Evolutionary conservation across 92 coral and sea anemone genomes (phyloP).

Genomic region (Blastomussa wellsi): DNA sequence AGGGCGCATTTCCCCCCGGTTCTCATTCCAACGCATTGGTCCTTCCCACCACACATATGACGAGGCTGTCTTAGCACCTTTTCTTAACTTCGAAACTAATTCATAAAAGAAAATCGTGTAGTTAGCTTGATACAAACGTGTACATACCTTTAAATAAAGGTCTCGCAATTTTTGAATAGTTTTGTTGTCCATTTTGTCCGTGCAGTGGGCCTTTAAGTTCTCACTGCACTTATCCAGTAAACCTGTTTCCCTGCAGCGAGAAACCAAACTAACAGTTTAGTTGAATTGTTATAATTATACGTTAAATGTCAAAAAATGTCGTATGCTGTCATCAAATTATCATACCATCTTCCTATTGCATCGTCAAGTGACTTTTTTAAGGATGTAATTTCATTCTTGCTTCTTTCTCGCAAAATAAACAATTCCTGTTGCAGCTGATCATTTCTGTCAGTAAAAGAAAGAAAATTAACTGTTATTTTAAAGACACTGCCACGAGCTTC

Average conservation of each 20-base stretch:
- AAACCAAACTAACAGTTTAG: not conserved
- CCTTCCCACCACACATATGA: too few relatives aligned
- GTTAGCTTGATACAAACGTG: too few relatives aligned
- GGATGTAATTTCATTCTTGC: slow-evolving; percentile 47
- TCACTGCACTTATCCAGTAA: slow-evolving; percentile 12
- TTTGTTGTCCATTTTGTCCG: slow-evolving; percentile 59
- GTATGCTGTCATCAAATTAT: too few relatives aligned
- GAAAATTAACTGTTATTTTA: too few relatives aligned
- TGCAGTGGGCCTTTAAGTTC: slow-evolving; percentile 9
- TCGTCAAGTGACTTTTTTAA: slow-evolving; percentile 41
- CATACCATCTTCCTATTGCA: slow-evolving; percentile 34
- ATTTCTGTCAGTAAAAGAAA: slow-evolving; percentile 51
- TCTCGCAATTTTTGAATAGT: slow-evolving; percentile 45
- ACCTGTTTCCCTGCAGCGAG: slow-evolving; percentile 23
- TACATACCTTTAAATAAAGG: slow-evolving; percentile 46
- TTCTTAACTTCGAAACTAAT: too few relatives aligned
- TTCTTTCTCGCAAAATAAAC: slow-evolving; percentile 47
- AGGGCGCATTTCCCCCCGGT: too few relatives aligned
- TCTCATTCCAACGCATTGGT: too few relatives aligned
- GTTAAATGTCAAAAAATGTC: too few relatives aligned
- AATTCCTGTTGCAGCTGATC: slow-evolving; percentile 73
- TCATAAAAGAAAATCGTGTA: not conserved
- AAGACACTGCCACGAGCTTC: too few relatives aligned
- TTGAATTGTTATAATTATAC: not conserved
- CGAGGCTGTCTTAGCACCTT: too few relatives aligned